phyloP scores from a whole-genome alignment of 2,113 vertebrate genomes.

The Hypanus sabinus region DNA sequence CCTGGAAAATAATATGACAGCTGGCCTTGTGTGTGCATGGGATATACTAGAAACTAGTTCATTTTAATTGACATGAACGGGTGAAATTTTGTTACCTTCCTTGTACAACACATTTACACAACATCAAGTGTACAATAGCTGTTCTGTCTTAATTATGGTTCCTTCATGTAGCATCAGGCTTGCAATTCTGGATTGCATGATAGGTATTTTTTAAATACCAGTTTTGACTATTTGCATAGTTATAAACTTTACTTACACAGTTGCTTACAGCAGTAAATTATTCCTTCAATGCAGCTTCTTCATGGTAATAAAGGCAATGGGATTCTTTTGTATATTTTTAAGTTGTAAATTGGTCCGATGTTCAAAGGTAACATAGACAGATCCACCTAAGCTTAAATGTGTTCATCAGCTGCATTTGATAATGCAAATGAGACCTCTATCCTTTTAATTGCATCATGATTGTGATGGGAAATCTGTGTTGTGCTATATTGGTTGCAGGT shows the following conservation, averaged over 20 bases:
- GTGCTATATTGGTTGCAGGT: neutral
- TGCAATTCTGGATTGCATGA: neutral
- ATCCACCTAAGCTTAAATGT: neutral
- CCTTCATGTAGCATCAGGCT: neutral
- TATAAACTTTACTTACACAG: neutral
- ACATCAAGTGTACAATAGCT: neutral
- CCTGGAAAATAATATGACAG: neutral
- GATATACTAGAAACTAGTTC: neutral
- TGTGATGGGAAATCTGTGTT: neutral
- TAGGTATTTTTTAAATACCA: neutral
- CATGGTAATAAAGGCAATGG: neutral
- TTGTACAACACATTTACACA: neutral
- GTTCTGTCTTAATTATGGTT: neutral
- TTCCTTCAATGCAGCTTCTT: neutral
- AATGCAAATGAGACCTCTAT: neutral
- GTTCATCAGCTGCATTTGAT: neutral
- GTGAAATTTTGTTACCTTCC: neutral
- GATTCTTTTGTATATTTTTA: neutral
- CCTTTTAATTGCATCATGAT: constrained; percentile 14
- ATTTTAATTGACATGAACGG: constrained; percentile 26
- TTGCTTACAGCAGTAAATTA: neutral
- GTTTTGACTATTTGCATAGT: neutral
- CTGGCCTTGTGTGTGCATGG: neutral
- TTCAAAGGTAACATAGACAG: neutral
- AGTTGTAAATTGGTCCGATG: neutral